Evolutionary conservation across 1,140 invertebrate species (phyloP).

Genomic region (Temnothorax longispinosus): DNA sequence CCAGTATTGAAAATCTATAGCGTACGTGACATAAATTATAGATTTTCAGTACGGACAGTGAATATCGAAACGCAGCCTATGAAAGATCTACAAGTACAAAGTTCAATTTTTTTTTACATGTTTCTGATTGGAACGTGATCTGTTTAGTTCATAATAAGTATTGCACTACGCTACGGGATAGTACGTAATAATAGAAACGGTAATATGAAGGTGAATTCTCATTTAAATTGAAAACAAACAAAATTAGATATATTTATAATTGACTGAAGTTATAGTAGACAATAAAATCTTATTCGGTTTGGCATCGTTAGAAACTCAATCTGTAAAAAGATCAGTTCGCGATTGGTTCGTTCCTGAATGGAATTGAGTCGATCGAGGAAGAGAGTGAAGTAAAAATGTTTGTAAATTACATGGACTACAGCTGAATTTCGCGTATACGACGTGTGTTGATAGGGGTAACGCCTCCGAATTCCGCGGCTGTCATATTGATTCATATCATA

Average conservation of each 20-base stretch:
- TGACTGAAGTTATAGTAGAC: neutral
- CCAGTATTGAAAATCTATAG: too few species aligned
- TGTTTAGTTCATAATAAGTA: neutral
- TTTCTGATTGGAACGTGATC: neutral
- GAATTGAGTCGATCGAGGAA: neutral
- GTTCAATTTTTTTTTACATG: neutral
- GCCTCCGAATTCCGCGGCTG: constrained; percentile 2
- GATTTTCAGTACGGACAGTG: too few species aligned
- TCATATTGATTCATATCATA: neutral
- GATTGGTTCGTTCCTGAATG: neutral
- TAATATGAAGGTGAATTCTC: neutral
- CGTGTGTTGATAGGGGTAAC: neutral
- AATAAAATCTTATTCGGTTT: neutral
- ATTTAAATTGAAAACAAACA: neutral
- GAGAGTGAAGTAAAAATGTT: neutral
- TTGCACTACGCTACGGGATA: neutral
- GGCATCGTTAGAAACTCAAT: neutral
- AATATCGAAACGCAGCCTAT: too few species aligned
- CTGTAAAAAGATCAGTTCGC: neutral
- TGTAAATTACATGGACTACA: neutral
- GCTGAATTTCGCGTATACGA: neutral
- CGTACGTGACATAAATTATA: too few species aligned
- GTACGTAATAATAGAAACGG: neutral
- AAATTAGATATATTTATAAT: neutral
- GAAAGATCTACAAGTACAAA: neutral